phyloP scores from a whole-genome alignment of 2,888 invertebrate species.

The Eubasilissa splendida region DNA sequence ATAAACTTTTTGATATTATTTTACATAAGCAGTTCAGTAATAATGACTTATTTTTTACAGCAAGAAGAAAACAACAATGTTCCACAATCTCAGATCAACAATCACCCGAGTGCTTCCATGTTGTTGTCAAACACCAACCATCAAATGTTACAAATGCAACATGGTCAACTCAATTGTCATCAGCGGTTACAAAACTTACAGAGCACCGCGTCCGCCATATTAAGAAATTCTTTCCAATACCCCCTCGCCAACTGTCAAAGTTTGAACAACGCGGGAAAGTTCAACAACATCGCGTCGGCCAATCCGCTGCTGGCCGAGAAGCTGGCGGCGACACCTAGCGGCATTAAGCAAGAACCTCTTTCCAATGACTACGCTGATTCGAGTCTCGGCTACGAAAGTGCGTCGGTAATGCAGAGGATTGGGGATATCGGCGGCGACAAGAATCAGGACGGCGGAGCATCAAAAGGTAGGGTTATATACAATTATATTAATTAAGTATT shows the following conservation, averaged over 20 bases:
- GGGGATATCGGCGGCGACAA: slow-evolving; percentile 60
- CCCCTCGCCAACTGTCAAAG: slow-evolving; percentile 66
- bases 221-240: slow-evolving; percentile 55
- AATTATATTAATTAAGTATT: neutral
- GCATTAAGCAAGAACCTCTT: slow-evolving; percentile 73
- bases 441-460: slow-evolving; percentile 28
- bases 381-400: slow-evolving; percentile 71
- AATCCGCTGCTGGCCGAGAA: slow-evolving; percentile 91
- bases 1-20: neutral
- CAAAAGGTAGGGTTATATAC: slow-evolving; percentile 43
- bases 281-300: slow-evolving; percentile 86
- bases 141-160: slow-evolving; percentile 63
- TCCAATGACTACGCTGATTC: slow-evolving; percentile 71
- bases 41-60: slow-evolving; percentile 65
- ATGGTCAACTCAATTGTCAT: slow-evolving; percentile 66
- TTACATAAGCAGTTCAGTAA: neutral
- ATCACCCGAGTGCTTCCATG: slow-evolving; percentile 61
- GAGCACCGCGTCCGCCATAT: slow-evolving; percentile 52
- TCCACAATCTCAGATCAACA: slow-evolving; percentile 66
- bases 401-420: slow-evolving; percentile 71
- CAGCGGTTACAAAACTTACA: slow-evolving; percentile 66
- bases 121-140: slow-evolving; percentile 42
- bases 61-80: slow-evolving; percentile 73
- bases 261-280: slow-evolving; percentile 72
- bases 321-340: slow-evolving; percentile 81